Evolutionary conservation across 2,888 invertebrate species (phyloP).

Genomic region (Graphium colonna): DNA sequence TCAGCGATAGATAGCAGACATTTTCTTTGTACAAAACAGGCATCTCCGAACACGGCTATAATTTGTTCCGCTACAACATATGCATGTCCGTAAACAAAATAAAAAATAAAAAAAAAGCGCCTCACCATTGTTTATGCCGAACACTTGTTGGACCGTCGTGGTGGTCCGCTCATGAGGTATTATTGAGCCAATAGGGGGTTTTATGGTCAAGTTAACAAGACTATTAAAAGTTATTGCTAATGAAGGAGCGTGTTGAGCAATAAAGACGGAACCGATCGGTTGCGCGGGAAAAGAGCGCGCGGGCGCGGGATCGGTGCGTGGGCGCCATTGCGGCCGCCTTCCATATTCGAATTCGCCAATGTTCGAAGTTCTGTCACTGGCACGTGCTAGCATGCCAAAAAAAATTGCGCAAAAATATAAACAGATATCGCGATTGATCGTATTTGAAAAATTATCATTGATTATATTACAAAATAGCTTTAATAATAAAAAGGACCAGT

Average conservation of each 20-base stretch:
- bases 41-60: neutral
- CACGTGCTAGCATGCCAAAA: neutral
- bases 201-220: constrained; percentile 22
- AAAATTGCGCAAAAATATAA: too few species aligned
- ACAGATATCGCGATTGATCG: too few species aligned
- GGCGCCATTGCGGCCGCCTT: constrained; percentile 46
- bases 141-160: neutral
- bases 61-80: neutral
- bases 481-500: too few species aligned
- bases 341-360: constrained; percentile 22
- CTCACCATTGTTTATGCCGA: neutral
- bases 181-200: constrained; percentile 11
- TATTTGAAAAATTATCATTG: too few species aligned
- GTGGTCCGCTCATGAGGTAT: constrained; percentile 14
- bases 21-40: neutral
- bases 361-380: neutral
- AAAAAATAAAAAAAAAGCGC: neutral
- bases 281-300: constrained; percentile 38
- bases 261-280: constrained; percentile 47
- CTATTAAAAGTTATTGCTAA: constrained; percentile 23
- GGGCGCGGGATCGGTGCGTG: constrained; percentile 43
- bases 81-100: neutral
- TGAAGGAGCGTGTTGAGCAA: constrained; percentile 29
- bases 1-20: neutral
- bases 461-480: too few species aligned